phyloP scores from a whole-genome alignment of 1,140 invertebrate species.

The Tribolium castaneum region DNA sequence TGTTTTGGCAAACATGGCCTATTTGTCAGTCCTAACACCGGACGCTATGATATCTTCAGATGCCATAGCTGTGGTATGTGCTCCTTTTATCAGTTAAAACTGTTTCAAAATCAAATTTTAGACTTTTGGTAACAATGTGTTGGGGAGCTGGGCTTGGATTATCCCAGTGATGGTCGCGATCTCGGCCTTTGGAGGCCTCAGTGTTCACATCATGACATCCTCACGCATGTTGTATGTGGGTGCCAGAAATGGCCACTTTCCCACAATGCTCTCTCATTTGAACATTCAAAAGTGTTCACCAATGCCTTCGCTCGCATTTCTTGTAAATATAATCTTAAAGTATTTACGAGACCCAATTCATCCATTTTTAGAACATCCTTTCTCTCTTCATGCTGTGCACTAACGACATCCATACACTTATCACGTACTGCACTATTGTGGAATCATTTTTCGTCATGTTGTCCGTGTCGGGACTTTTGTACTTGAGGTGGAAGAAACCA shows the following conservation, averaged over 20 bases:
- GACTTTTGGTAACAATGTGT: slow-evolving; percentile 82
- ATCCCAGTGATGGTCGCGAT: slow-evolving; percentile 89
- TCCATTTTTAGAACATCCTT: slow-evolving; percentile 75
- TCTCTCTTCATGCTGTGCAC: slow-evolving; percentile 88
- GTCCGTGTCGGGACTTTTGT: slow-evolving; percentile 89
- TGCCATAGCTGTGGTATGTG: slow-evolving; percentile 93
- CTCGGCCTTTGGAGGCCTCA: slow-evolving; percentile 86
- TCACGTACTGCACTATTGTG: slow-evolving; percentile 95
- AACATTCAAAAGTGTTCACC: slow-evolving; percentile 86
- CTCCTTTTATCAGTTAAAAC: not conserved
- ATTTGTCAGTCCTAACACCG: slow-evolving; percentile 90
- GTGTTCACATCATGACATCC: slow-evolving; percentile 91
- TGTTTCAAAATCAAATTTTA: slow-evolving; percentile 62
- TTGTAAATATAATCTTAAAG: slow-evolving; percentile 70
- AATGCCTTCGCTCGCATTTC: slow-evolving; percentile 84
- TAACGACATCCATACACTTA: slow-evolving; percentile 87
- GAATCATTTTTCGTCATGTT: slow-evolving; percentile 92
- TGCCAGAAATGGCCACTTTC: slow-evolving; percentile 90
- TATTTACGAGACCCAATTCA: too few species aligned
- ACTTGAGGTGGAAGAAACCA: slow-evolving; percentile 83
- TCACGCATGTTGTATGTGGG: slow-evolving; percentile 92
- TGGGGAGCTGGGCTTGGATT: slow-evolving; percentile 80
- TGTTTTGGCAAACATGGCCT: slow-evolving; percentile 92
- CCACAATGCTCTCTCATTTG: slow-evolving; percentile 84
- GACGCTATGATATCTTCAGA: slow-evolving; percentile 84